These are phyloP conservation scores for Lutraria rhynchaena DNA, from an alignment of 1,140 invertebrate genomes.

Conservation along the genomic window DNA sequence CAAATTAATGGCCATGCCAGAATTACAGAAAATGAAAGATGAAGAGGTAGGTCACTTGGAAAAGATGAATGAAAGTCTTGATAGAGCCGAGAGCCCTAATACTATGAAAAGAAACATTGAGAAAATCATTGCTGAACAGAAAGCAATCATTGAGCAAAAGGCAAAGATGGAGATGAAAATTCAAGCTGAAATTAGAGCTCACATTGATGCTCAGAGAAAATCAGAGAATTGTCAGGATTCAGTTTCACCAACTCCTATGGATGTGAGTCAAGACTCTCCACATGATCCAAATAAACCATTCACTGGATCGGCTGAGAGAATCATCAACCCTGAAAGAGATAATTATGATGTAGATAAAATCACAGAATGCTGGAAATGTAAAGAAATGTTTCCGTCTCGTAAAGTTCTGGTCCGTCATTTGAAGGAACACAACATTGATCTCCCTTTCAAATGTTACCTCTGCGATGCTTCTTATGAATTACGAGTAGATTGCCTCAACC, in stretches of 20 bases:
- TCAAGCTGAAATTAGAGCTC: conserved; percentile 48
- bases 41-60: background rate
- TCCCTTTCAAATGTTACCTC: conserved; percentile 95
- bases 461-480: conserved; percentile 93
- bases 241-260: conserved; percentile 18
- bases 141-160: conserved; percentile 53
- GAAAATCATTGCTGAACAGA: conserved; percentile 56
- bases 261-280: conserved; percentile 28
- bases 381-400: conserved; percentile 69
- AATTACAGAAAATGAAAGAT: conserved; percentile 21
- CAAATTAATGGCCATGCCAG: conserved; percentile 13
- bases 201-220: conserved; percentile 48
- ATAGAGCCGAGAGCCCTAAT: conserved; percentile 15
- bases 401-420: conserved; percentile 77
- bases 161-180: conserved; percentile 51
- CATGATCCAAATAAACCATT: conserved; percentile 52
- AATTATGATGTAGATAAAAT: conserved; percentile 79
- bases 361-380: conserved; percentile 78
- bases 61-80: conserved; percentile 6
- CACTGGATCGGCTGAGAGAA: conserved; percentile 66
- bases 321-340: conserved; percentile 75
- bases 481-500: conserved; percentile 90
- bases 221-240: background rate
- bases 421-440: conserved; percentile 83
- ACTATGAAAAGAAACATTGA: conserved; percentile 52